Evolutionary conservation across 1,140 invertebrate genomes (phyloP).

Genomic region (Drosophila lowei): DNA sequence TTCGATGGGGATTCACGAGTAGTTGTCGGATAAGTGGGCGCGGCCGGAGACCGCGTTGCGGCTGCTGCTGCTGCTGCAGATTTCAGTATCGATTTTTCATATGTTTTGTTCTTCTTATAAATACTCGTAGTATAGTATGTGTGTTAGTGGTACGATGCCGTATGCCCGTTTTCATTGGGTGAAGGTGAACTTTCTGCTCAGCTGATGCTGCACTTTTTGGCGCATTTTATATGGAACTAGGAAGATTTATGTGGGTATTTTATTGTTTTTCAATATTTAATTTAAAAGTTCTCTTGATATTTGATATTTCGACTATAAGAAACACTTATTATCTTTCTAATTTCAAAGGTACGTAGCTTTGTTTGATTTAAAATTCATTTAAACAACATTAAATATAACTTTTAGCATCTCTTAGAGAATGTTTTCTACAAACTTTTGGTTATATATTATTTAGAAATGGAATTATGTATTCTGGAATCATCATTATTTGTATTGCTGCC

Average conservation of each 20-base stretch:
- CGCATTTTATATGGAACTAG: constrained; percentile 20
- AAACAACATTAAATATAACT: too few relatives aligned
- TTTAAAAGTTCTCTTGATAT: too few relatives aligned
- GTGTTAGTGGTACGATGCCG: constrained; percentile 2
- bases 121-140: background rate
- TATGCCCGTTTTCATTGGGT: constrained; percentile 24
- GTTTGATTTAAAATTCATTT: too few relatives aligned
- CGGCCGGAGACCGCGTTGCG: constrained; percentile 1
- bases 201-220: constrained; percentile 41
- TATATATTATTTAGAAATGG: background rate
- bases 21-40: constrained; percentile 42
- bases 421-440: too few relatives aligned
- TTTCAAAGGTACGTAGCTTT: too few relatives aligned
- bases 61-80: constrained; percentile 40
- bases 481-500: background rate
- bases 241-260: too few relatives aligned
- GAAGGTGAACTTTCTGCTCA: constrained; percentile 34
- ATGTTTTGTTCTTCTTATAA: background rate
- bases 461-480: constrained; percentile 1
- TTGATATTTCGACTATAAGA: too few relatives aligned
- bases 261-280: too few relatives aligned
- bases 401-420: too few relatives aligned
- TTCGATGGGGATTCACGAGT: constrained; percentile 29
- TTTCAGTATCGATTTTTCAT: constrained; percentile 66
- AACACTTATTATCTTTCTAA: too few relatives aligned